These are phyloP conservation scores for Lithophane semibrunnea DNA, from an alignment of 2,888 invertebrate genomes.

Conservation along the genomic window DNA sequence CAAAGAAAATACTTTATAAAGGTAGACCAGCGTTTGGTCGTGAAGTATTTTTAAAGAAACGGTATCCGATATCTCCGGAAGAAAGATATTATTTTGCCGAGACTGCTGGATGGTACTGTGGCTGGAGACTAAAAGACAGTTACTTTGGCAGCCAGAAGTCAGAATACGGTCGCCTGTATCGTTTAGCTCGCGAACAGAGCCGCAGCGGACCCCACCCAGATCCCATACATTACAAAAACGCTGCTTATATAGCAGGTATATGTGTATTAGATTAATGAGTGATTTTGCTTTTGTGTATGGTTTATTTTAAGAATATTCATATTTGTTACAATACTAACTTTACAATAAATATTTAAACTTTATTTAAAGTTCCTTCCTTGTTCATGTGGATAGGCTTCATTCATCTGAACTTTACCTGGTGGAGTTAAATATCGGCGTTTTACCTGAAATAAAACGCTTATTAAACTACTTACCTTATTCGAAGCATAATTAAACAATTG, in stretches of 20 bases:
- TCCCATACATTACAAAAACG: constrained; percentile 28
- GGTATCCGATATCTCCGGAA: constrained; percentile 20
- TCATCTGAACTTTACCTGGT: not conserved
- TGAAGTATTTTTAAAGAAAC: constrained; percentile 31
- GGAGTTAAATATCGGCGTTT: too few relatives aligned
- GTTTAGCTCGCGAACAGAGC: constrained; percentile 26
- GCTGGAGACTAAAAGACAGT: constrained; percentile 51
- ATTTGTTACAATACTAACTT: not conserved
- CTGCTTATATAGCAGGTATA: not conserved
- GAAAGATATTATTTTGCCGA: constrained; percentile 47
- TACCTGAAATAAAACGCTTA: too few relatives aligned
- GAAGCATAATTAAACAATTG: too few relatives aligned
- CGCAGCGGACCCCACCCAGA: constrained; percentile 43
- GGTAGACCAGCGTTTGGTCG: constrained; percentile 38
- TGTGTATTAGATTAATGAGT: constrained; percentile 11
- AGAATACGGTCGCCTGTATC: constrained; percentile 38
- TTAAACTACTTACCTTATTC: too few relatives aligned
- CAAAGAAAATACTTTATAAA: constrained; percentile 28
- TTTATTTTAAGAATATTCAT: constrained; percentile 7
- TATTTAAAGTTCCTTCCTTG: not conserved
- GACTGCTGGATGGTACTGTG: constrained; percentile 44
- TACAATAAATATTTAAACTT: not conserved
- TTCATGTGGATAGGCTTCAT: not conserved
- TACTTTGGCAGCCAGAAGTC: not conserved
- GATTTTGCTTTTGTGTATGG: constrained; percentile 8